Evolutionary conservation across 2,888 invertebrate genomes (phyloP).

Genomic region (Cephus sareptanus): DNA sequence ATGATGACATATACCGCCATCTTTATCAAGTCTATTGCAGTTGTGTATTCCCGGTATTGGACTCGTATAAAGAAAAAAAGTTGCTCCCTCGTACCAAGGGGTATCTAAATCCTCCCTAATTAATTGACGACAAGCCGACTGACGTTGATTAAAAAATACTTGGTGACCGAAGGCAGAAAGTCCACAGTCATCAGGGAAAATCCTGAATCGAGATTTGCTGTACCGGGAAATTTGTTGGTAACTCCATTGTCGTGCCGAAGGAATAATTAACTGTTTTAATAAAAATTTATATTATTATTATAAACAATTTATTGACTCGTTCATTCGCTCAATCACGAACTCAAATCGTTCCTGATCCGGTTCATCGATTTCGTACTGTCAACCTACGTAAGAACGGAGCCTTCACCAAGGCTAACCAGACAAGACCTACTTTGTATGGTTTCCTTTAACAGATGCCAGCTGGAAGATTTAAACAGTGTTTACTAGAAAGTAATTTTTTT

Average conservation of each 20-base stretch:
- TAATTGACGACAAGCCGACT: conserved; percentile 9
- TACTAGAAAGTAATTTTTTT: too few relatives aligned
- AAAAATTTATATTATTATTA: neutral
- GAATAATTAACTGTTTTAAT: neutral
- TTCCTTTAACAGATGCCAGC: conserved; percentile 30
- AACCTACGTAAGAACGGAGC: conserved; percentile 25
- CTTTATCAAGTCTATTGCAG: conserved; percentile 16
- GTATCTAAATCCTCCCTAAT: conserved; percentile 15
- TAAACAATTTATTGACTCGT: neutral
- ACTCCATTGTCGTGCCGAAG: neutral
- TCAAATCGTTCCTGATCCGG: neutral
- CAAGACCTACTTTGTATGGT: conserved; percentile 52
- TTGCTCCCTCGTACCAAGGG: neutral
- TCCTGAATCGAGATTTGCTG: neutral
- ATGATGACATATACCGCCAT: conserved; percentile 16
- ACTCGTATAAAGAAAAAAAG: neutral
- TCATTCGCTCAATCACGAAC: neutral
- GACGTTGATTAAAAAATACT: neutral
- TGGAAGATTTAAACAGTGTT: neutral
- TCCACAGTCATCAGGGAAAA: neutral
- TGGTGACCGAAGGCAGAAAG: neutral
- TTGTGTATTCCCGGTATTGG: neutral
- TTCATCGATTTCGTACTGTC: neutral
- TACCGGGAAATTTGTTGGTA: rapidly evolving
- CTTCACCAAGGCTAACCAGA: conserved; percentile 48